These are phyloP conservation scores for Electrona antarctica DNA, from an alignment of 2,113 vertebrate genomes.

Conservation along the genomic window DNA sequence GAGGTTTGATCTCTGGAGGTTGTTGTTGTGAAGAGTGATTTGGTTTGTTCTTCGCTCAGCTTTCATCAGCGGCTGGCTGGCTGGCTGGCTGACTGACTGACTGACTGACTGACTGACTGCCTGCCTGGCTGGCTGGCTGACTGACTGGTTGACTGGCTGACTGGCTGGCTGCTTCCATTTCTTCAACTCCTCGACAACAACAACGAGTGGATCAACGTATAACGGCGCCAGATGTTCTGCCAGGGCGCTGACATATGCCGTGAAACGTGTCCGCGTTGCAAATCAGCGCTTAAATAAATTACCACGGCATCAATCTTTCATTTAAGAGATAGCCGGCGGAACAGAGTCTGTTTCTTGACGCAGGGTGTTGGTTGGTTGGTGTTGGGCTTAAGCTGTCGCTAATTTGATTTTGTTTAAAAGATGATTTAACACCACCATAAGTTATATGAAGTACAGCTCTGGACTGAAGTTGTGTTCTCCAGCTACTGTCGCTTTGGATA, in stretches of 20 bases:
- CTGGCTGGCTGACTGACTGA: no score
- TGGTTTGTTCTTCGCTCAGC: conserved; percentile 30
- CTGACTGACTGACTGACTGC: no score
- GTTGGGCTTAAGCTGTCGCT: no score
- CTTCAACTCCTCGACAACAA: conserved; percentile 8
- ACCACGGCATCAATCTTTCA: neutral
- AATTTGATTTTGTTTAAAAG: neutral
- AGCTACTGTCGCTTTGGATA: no score
- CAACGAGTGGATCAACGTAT: neutral
- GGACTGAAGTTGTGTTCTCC: no score
- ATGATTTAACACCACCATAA: neutral
- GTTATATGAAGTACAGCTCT: neutral
- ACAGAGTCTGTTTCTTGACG: neutral
- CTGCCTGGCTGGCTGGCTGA: no score
- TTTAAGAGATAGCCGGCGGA: neutral
- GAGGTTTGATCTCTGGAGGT: conserved; percentile 25
- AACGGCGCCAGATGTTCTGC: conserved; percentile 31
- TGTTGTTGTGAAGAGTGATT: conserved; percentile 9
- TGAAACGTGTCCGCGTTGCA: conserved; percentile 34
- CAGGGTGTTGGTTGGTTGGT: neutral
- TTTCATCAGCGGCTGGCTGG: conserved; percentile 25
- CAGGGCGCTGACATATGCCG: conserved; percentile 11
- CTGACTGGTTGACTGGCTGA: no score
- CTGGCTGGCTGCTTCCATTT: no score
- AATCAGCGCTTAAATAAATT: conserved; percentile 24